Evolutionary conservation across 2,888 invertebrate genomes (phyloP), one percentile per base, ranked within the genome.

Genomic region (Nymphalis c-album): DNA sequence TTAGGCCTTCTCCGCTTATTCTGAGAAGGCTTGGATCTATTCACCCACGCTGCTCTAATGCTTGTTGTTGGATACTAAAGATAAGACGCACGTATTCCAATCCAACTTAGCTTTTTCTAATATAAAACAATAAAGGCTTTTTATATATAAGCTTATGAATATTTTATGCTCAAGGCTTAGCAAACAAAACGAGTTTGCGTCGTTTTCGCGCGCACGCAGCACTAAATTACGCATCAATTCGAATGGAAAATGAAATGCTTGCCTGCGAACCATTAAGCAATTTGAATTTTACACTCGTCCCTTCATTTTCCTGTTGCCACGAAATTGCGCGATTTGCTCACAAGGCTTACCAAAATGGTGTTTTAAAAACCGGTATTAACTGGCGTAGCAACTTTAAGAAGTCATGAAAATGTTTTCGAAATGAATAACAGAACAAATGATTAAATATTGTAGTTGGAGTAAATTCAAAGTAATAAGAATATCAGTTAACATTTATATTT

Each of bases 241-340:
- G 85, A 86, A 90, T 87, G 91, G 91, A 92, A 92, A 92, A 92
- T 92, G 91, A 91, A 91, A 92, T 89, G 89, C 86, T 84, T 89
- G 87, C 84, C 90, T 86, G 87, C 87, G 80, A 85, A 80, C 90
- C 91, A 91, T 91, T 91, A 89, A 86, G 84, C 91, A 88, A 91
- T 91, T 90, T 86, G 88, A 90, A 90, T 90, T 91, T 91, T 90
- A 90, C 91, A 91, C 90, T 90, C 88, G 88, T 90, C 88, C 90
- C 86, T 91, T 90, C 89, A 88, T 90, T 89, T 91, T 87, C 86
- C 85, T 86, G 90, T 88, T 90, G 87, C 87, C 83, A 75, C 85
- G 84, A 82, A 86, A 87, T 88, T 85, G 58, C 85, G 84, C 84
- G 82, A 80, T 82, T 85, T 84, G 80, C 82, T 80, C 77, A 71